phyloP scores from a whole-genome alignment of 2,888 invertebrate genomes.

The Tridacna gigas region DNA sequence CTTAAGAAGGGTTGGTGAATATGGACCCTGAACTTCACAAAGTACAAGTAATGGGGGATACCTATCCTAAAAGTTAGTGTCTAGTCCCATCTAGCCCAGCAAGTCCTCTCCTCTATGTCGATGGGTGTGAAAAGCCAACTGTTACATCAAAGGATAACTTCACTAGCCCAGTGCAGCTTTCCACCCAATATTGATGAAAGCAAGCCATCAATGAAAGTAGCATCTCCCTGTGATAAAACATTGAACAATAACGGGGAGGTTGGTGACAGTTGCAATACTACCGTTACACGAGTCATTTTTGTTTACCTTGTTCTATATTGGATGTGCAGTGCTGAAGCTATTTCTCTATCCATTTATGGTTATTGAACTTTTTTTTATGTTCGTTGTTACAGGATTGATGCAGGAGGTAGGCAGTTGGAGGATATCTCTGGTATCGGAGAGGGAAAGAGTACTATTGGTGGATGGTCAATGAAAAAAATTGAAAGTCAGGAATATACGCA shows the following conservation, averaged over 20 bases:
- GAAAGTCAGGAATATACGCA: no score
- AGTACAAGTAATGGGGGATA: no score
- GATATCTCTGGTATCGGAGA: conserved; percentile 13
- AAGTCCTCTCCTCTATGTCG: background rate
- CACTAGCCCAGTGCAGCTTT: background rate
- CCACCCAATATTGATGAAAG: conserved; percentile 30
- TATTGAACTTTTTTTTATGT: conserved; percentile 8
- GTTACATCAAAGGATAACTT: conserved; percentile 11
- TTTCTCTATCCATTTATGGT: conserved; percentile 16
- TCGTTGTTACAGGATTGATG: no score
- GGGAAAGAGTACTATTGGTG: conserved; percentile 18
- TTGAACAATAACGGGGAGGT: conserved; percentile 16
- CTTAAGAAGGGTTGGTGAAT: no score
- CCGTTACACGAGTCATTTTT: conserved; percentile 14
- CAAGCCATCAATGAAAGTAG: conserved; percentile 3
- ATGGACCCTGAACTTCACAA: no score
- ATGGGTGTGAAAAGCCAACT: background rate
- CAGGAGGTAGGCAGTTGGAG: no score
- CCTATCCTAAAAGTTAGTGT: no score
- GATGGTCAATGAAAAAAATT: background rate
- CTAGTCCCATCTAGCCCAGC: no score
- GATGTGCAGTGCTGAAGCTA: conserved; percentile 13
- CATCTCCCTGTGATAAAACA: conserved; percentile 29
- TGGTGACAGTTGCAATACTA: conserved; percentile 23
- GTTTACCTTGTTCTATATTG: background rate